Base-by-base conservation (phyloP, 64 coral and sea anemone genomes). In the Stichodactyla helianthus region DNA sequence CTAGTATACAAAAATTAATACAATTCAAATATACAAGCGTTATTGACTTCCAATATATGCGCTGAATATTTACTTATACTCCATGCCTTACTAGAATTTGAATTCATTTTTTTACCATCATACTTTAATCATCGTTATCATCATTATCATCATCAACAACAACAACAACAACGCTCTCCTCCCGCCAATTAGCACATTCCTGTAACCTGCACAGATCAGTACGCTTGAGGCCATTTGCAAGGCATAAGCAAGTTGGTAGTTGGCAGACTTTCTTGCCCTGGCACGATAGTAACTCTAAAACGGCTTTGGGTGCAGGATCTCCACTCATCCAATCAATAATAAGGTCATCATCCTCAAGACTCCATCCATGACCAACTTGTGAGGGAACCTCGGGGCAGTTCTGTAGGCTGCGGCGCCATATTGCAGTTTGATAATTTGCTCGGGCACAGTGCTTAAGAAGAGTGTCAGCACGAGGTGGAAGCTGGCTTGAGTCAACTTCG, bases 291-390 rank as follows among this genome's bases (percentile, higher is more conserved):
- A 92, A 59, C 86, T 92, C 91, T 50, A 92, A 67, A n/a, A 87
- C 64, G 19, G 82, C 86, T 53, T 56, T 52, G 15, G 82, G 91
- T 76, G 91, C 86, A 28, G 82, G 91, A 63, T 82, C 22, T 68
- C 86, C 91, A 28, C 53, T 76, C 86, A 88, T 88, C 91, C 91
- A 92, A 86, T 88, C 85, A 62, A 87, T 55, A 27, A 5, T 78
- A 13, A 93, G 53, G 51, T 87, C 84, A 20, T 53, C 59, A 52
- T 83, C 79, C 14, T 89, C 79, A 62, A 59, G 63, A 23, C 68
- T 81, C 88, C 85, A 90, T 74, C 93, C 88, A 87, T 83, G 82
- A 55, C 79, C 88, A 59, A 79, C 79, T 60, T 64, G 88, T 27
- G 88, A 76, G 18, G 92, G 92, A 8, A 90, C 76, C 14, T 70